Percentiles rank a stretch among this genome's conserved stretches.
phyloP scores from a whole-genome alignment of 1,140 invertebrate genomes.

The Mamestra configurata region DNA sequence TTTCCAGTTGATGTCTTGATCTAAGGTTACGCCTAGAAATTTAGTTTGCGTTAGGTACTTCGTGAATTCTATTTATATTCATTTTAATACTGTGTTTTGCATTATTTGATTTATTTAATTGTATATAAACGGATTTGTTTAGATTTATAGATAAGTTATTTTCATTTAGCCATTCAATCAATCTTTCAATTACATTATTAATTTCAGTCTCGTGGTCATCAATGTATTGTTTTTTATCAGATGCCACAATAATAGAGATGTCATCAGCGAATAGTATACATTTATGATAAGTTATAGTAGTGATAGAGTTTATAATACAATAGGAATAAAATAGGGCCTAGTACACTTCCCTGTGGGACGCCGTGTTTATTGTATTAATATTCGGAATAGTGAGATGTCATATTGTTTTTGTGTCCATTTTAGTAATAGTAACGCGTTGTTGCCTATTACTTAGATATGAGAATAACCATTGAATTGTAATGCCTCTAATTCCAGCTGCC shows the following conservation, averaged over 20 bases:
- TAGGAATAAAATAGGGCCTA: neutral
- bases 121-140: neutral
- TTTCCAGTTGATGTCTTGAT: neutral
- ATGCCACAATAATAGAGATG: too few species aligned
- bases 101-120: too few species aligned
- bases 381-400: neutral
- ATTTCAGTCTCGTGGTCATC: neutral
- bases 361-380: neutral
- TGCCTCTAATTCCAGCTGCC: too few species aligned
- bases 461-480: too few species aligned
- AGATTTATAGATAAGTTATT: neutral
- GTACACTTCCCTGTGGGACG: neutral
- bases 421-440: neutral
- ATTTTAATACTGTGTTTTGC: too few species aligned
- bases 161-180: slow-evolving; percentile 1
- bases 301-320: neutral
- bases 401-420: neutral
- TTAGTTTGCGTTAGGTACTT: neutral
- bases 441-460: too few species aligned
- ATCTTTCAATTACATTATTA: neutral
- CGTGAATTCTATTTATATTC: too few species aligned
- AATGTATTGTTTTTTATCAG: slow-evolving; percentile 8
- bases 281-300: slow-evolving; percentile 4
- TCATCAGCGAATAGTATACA: slow-evolving; percentile 8
- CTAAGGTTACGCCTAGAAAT: neutral